Percentiles rank a stretch among this genome's conserved stretches.
Evolutionary conservation across 1,140 invertebrate species (phyloP).

Genomic region (Halesus radiatus): DNA sequence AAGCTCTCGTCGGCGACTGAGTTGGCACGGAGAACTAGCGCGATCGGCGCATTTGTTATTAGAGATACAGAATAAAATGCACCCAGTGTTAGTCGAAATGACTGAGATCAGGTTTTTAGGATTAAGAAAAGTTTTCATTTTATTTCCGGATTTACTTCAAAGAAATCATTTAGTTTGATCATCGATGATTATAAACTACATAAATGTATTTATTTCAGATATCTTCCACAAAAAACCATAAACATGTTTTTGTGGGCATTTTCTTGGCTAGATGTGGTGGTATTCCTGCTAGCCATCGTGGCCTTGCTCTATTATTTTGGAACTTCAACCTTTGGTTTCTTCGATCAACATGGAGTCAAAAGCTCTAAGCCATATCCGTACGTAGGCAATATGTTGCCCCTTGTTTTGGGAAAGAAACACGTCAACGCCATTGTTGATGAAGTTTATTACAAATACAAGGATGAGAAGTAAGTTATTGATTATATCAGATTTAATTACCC

Average conservation of each 20-base stretch:
- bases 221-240: too few relatives aligned
- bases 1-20: too few relatives aligned
- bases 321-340: constrained; percentile 1
- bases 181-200: too few relatives aligned
- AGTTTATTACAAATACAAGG: constrained; percentile 8
- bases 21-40: too few relatives aligned
- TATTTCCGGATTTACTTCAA: too few relatives aligned
- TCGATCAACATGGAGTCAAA: constrained; percentile 36
- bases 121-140: too few relatives aligned
- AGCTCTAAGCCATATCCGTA: background rate
- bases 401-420: constrained; percentile 7
- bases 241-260: background rate
- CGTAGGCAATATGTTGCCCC: constrained; percentile 16
- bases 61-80: too few relatives aligned
- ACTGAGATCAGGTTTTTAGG: too few relatives aligned
- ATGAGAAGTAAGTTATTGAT: constrained; percentile 29
- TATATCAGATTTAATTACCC: background rate
- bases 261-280: constrained; percentile 1
- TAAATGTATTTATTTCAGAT: too few relatives aligned
- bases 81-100: too few relatives aligned
- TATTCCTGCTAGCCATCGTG: background rate
- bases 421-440: background rate
- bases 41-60: too few relatives aligned
- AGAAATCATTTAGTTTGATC: too few relatives aligned
- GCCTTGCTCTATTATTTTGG: background rate